Base-by-base conservation (phyloP, 2,888 invertebrate species). In the Lycaena phlaeas region DNA sequence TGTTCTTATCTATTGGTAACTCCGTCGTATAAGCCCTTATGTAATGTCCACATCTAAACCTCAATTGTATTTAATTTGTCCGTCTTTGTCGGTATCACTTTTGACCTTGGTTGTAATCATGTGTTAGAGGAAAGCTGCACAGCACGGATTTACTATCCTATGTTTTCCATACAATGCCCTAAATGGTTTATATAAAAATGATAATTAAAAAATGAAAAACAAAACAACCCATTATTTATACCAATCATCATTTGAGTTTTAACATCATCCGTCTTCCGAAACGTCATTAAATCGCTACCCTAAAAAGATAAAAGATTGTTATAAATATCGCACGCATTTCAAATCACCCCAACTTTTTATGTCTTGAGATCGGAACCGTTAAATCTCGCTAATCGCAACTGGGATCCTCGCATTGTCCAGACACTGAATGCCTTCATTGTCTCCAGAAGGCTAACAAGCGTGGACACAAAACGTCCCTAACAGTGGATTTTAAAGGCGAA, bases 381-480 rank as follows among this genome's bases (percentile, higher is more conserved):
- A 74, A 75, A 76, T 75, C 69, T 67, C 48, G 56, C 70, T 76
- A 75, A 74, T 76, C 70, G 69, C 59, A 56, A 53, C 59, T 57
- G 54, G 61, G 58, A 61, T 61, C 56, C 59, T 50, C 64, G 61
- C 61, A 68, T 75, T 76, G 71, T 79, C 75, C 75, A 70, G 65
- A 64, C 68, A 60, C 59, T 76, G 67, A 78, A 78, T 76, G 63
- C 68, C 66, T 69, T 71, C 66, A 76, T 77, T 56, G 53, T 57
- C 53, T 74, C 64, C 62, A 51, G 55, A 59, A 60, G 66, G 56
- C 60, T 50, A 51, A 51, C 36, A 45, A 43, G 31, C 37, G 27
- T 41, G 42, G 42, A 50, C 41, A 31, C 45, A 26, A 51, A 61
- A 61, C 42, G 62, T 49, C 51, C 41, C 51, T 62, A 62, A 46